A percentile compares a stretch with the other conserved stretches of the same genome.
phyloP scores from a whole-genome alignment of 1,140 invertebrate genomes.

The Aphelenchoides fujianensis region DNA sequence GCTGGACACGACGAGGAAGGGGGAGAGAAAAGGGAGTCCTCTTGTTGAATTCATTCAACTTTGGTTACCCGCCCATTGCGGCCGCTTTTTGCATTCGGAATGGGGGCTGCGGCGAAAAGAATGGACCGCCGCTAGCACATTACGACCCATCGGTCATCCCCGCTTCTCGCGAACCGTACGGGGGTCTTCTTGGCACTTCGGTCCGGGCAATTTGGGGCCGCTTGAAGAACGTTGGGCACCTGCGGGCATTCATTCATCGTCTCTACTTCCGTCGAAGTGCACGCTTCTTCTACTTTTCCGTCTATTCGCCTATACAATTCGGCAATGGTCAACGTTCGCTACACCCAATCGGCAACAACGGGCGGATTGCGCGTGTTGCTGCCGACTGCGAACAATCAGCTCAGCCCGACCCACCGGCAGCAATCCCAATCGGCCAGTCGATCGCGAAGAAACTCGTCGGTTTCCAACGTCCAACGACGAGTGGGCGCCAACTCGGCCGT shows the following conservation, averaged over 20 bases:
- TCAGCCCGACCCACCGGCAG: no score
- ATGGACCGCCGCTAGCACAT: neutral
- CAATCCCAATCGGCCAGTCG: constrained; percentile 2
- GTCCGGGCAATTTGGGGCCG: no score
- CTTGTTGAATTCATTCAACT: constrained; percentile 3
- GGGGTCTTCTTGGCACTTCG: no score
- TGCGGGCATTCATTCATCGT: no score
- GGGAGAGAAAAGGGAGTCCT: neutral
- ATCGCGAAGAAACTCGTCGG: constrained; percentile 6
- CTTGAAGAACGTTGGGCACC: no score
- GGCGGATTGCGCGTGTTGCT: neutral
- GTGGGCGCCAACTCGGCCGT: neutral
- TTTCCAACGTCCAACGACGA: neutral
- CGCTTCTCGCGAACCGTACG: no score
- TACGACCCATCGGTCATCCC: neutral
- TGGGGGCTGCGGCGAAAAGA: neutral
- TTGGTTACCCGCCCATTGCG: neutral
- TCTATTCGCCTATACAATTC: no score
- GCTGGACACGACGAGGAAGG: no score
- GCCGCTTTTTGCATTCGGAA: neutral
- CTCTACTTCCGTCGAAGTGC: no score
- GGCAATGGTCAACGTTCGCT: constrained; percentile 3
- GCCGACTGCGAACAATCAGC: neutral
- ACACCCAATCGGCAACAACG: neutral
- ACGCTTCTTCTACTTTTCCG: no score